Evolutionary conservation across 1,140 invertebrate species (phyloP), one percentile per base, ranked within the genome.

Genomic region (Micrasema minimum): DNA sequence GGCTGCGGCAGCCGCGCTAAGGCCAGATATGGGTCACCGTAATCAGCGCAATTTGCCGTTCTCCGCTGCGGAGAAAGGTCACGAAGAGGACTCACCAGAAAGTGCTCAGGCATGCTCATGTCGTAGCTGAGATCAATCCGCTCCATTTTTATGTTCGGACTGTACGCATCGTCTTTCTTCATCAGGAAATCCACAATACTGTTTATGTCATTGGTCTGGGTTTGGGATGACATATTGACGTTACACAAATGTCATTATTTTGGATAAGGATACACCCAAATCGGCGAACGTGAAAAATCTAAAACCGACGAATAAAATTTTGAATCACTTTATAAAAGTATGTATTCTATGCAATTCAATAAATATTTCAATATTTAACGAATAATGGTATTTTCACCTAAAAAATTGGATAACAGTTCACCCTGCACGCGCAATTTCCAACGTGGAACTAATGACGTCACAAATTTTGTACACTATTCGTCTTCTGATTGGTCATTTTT

Each of bases 391-490:
- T 57, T 57, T 57, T 57, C 7, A 10, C 23, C 31, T 57, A 57
- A 57, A 57, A 35, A 12, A 35, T 14, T 12, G n/a, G 26, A 35
- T 31, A 55, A 12, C 12, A 26, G 22, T 16, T 35, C 38, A 80
- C 81, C 82, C 82, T 80, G 78, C 79, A 78, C 46, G 65, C 69
- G 77, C 77, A 78, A 78, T 80, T 81, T 83, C 81, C 82, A 82
- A 84, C 82, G 82, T 85, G 83, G 83, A 84, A 83, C 79, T 81
- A 81, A 80, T 84, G 83, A 84, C 83, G 82, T 85, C 82, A 85
- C 78, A 75, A 78, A 79, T 76, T 70, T 79, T 76, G 78, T 78
- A 79, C 82, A 83, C 82, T 78, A 76, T 79, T 77, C 79, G 71
- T 45, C 46, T 76, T 78, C 71, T 79, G 72, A 85, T 85, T 83